These are phyloP conservation scores for Nothocercus julius DNA, from an alignment of 2,113 vertebrate genomes.

Conservation along the genomic window DNA sequence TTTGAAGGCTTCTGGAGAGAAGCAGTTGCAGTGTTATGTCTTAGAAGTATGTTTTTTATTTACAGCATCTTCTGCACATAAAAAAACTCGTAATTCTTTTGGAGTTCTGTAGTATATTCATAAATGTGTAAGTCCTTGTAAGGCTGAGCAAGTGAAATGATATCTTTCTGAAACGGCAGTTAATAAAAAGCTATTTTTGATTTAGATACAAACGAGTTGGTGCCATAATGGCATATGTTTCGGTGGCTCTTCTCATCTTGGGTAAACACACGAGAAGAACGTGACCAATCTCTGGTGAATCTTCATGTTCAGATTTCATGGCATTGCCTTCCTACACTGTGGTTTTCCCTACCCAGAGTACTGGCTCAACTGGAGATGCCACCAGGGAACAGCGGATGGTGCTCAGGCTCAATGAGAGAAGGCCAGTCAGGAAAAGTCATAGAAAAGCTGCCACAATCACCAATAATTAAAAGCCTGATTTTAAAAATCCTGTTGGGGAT, in stretches of 20 bases:
- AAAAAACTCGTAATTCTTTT: conserved; percentile 32
- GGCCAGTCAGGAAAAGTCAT: background rate
- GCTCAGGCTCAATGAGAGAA: background rate
- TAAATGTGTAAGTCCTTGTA: conserved; percentile 41
- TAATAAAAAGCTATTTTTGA: conserved; percentile 35
- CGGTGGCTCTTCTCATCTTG: background rate
- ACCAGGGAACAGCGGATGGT: background rate
- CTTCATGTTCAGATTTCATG: background rate
- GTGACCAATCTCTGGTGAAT: background rate
- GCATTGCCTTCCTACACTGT: background rate
- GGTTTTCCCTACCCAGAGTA: background rate
- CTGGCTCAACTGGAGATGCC: background rate
- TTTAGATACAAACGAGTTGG: background rate
- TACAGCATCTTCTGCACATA: conserved; percentile 10
- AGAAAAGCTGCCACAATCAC: conserved; percentile 37
- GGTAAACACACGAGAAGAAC: background rate
- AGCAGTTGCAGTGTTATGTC: background rate
- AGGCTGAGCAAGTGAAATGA: background rate
- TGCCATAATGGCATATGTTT: background rate
- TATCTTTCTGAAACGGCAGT: conserved; percentile 40
- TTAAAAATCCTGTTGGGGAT: background rate
- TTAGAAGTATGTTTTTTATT: conserved; percentile 8
- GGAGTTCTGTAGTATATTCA: conserved; percentile 6
- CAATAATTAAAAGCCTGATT: conserved; percentile 6
- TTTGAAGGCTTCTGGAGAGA: conserved; percentile 30